Base-by-base conservation (phyloP, 2,797 vertebrate genomes). In the Chanos chanos region DNA sequence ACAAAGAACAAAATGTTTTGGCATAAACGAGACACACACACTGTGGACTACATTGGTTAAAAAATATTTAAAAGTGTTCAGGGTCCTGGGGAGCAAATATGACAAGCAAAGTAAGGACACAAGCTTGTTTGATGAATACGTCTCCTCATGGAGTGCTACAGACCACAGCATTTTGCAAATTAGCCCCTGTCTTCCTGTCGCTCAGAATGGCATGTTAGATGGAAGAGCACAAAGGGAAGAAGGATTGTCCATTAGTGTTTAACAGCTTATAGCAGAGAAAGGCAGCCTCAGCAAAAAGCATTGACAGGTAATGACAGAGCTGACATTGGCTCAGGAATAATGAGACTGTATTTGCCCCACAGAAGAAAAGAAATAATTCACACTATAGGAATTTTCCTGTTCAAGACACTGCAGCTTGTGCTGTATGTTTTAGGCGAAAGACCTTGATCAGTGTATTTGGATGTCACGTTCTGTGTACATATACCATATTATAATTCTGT, bases 191-290 rank as follows among this genome's bases (percentile, higher is more conserved):
- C 71, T 59, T 39, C 43, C 66, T 72, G 81, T 75, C 83, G 76
- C 76, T 85, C 81, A 84, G 67, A 71, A 48, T 34, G 64, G 48
- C 76, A 71, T 61, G 59, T 75, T 62, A 66, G 67, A 71, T 54
- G 75, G 68, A 70, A 12, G 62, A 62, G 61, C 66, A 69, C 34
- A 67, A 77, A 60, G 70, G 68, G 61, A 60, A 76, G 78, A 78
- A 72, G 56, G 67, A 81, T 78, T 61, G 79, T 81, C 81, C 75
- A 81, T 87, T 82, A 81, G 64, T 56, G 77, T 79, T 81, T 62
- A 82, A 79, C 73, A 70, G 75, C 73, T 76, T 43, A 34, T 13
- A 55, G 74, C 54, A 64, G n/a, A 43, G 56, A 5, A 44, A 54
- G 71, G 78, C 71, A 55, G 74, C 59, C 68, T 86, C 83, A 80